Evolutionary conservation across 2,797 vertebrate genomes (phyloP), one percentile per base, ranked within the genome.

Genomic region (Trematomus bernacchii): DNA sequence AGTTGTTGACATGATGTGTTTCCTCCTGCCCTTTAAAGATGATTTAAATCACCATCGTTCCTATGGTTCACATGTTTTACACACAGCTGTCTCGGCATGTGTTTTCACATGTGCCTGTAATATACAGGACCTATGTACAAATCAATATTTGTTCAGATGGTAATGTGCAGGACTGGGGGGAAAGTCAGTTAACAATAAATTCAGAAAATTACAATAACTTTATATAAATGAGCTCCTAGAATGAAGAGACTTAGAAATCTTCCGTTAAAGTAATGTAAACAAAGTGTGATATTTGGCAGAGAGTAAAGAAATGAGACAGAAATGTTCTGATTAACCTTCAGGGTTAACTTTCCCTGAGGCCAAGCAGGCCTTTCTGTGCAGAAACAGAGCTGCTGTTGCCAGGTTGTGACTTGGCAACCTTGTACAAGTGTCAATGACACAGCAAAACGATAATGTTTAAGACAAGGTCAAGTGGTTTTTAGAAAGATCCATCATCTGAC

Each of bases 401-500:
- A 48, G 66, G 16, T 54, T 77, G 63, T 71, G 76, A 82, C 82
- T 80, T 71, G 52, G 68, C 81, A 75, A 83, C 79, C 71, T 75
- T 77, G 66, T 23, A 3, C 15, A 21, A 58, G 54, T 76, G 73
- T 78, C 83, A 87, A 27, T 79, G 83, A 84, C 72, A 69, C 67
- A 48, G 82, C 82, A 70, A 76, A 82, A 61, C 44, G 52, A 79
- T 76, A 77, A 82, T 61, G 79, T 85, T 85, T 64, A 37, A 82
- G 68, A 73, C 82, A 78, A 87, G 87, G 89, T 91, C 87, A 83
- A 83, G 43, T 69, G 66, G 62, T 57, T 87, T 79, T 90, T 77
- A 86, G 86, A 90, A 60, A 80, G 76, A 89, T 92, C 83, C 77
- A 89, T 92, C 89, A 89, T 70, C 85, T 87, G 83, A 88, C 42